Conservation (phyloP, 2,888 invertebrate genomes). For the Lysandra coridon region DNA sequence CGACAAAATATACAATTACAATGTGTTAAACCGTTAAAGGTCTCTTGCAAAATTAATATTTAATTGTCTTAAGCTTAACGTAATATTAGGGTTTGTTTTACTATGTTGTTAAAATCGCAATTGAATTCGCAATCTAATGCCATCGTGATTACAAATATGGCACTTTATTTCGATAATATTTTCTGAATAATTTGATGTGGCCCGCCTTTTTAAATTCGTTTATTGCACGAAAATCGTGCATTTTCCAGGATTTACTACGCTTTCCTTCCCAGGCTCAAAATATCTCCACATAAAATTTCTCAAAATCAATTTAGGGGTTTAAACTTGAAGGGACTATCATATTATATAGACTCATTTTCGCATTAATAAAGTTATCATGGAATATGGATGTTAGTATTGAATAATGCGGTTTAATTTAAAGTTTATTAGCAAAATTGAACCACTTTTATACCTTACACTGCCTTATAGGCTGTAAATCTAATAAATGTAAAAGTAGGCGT, state of each 20-base stretch:
- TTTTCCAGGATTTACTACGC: no score
- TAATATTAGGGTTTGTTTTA: neutral
- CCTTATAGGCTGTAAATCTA: neutral
- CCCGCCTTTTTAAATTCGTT: no score
- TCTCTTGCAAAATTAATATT: conserved; percentile 6
- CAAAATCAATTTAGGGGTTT: neutral
- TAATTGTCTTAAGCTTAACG: neutral
- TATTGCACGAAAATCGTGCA: no score
- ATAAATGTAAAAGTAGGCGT: neutral
- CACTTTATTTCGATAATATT: no score
- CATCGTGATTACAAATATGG: no score
- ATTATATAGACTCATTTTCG: no score
- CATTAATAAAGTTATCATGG: neutral
- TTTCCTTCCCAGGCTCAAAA: no score
- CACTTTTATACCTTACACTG: neutral
- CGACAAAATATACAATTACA: neutral
- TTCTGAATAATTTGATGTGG: no score
- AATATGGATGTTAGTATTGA: neutral
- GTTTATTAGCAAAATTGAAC: neutral
- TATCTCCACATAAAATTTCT: no score
- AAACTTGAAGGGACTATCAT: no score
- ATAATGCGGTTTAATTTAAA: neutral
- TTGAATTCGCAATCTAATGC: no score
- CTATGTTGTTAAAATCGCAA: neutral
- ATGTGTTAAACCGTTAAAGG: conserved; percentile 21